A percentile compares a stretch with the other conserved stretches of the same genome.
These are phyloP conservation scores for Glaucomys volans DNA, from an alignment of 2,113 vertebrate genomes.

Conservation along the genomic window DNA sequence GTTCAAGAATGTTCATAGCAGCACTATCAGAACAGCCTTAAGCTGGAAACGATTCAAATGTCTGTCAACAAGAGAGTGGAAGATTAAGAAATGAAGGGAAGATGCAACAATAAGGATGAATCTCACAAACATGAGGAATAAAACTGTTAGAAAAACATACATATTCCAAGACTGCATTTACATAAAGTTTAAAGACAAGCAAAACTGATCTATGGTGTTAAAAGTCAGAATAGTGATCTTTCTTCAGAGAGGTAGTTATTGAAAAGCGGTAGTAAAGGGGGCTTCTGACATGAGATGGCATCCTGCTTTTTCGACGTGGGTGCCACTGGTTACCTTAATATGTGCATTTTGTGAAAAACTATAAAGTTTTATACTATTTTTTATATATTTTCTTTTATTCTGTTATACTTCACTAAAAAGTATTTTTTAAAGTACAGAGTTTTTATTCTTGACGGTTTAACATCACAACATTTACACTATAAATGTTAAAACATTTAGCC, in stretches of 20 bases:
- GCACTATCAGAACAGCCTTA: background rate
- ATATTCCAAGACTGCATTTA: background rate
- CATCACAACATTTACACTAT: background rate
- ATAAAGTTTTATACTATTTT: slow-evolving; percentile 7
- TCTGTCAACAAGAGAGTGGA: background rate
- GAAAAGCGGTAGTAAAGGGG: background rate
- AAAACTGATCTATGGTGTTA: background rate
- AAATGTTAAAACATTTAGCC: background rate
- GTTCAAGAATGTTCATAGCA: background rate
- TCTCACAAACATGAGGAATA: background rate
- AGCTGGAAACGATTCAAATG: slow-evolving; percentile 24
- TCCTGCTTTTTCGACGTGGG: background rate
- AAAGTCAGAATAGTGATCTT: background rate
- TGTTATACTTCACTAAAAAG: slow-evolving; percentile 92
- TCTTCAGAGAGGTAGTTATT: background rate
- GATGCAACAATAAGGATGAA: background rate
- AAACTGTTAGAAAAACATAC: background rate
- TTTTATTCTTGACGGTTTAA: slow-evolving; percentile 15
- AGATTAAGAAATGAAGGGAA: background rate
- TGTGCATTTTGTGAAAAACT: background rate
- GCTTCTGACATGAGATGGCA: background rate
- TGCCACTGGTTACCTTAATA: background rate
- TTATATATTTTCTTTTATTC: slow-evolving; percentile 81
- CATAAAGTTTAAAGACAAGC: background rate
- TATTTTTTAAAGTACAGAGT: background rate